Conservation (phyloP, 2,888 invertebrate species). For the Limnephilus auricula region DNA sequence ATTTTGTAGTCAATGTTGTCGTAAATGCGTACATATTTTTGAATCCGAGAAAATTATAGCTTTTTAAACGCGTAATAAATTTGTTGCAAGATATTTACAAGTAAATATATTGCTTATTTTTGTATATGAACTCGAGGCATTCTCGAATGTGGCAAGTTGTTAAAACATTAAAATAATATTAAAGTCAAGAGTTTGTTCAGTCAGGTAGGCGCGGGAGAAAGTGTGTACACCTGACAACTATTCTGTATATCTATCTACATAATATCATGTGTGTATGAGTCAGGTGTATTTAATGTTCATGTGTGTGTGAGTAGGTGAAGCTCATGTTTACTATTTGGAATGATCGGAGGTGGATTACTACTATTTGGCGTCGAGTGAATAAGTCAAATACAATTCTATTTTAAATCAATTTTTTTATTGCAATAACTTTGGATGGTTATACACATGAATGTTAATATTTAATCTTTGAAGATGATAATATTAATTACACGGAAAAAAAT, state of each 20-base stretch:
- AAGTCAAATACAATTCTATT: background rate
- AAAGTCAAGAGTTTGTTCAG: background rate
- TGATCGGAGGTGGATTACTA: background rate
- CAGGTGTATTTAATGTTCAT: too few relatives aligned
- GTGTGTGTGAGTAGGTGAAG: background rate
- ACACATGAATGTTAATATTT: too few relatives aligned
- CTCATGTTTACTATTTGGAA: background rate
- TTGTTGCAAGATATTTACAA: background rate
- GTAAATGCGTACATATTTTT: background rate
- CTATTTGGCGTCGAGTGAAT: background rate
- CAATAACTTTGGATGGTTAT: too few relatives aligned
- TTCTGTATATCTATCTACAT: background rate
- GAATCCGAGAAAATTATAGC: background rate
- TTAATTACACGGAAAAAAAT: too few relatives aligned
- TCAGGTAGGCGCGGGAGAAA: conserved; percentile 28
- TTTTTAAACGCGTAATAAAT: background rate
- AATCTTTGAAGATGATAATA: too few relatives aligned
- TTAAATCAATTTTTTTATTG: too few relatives aligned
- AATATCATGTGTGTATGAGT: background rate
- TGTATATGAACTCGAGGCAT: background rate
- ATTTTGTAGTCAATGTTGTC: background rate
- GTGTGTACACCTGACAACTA: conserved; percentile 45
- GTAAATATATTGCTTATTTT: background rate
- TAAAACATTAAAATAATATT: background rate
- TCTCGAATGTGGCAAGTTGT: background rate